phyloP scores from a whole-genome alignment of 1,140 invertebrate species.

The Monomorium pharaonis region DNA sequence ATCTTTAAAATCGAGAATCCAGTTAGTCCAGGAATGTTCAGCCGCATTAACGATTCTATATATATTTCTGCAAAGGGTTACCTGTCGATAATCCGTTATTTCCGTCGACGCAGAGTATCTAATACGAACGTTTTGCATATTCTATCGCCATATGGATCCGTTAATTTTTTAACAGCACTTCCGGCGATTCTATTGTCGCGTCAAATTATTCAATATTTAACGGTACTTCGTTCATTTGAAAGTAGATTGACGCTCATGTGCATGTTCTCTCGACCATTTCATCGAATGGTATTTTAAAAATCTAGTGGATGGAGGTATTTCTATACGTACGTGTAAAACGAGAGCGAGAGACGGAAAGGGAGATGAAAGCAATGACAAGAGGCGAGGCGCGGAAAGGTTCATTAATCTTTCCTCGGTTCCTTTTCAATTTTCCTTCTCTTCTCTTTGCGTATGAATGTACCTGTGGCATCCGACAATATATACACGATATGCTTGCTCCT shows the following conservation, averaged over 20 bases:
- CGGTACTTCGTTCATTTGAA: constrained; percentile 29
- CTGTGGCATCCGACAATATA: constrained; percentile 42
- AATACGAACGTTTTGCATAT: constrained; percentile 12
- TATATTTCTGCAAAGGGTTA: constrained; percentile 63
- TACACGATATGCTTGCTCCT: constrained; percentile 32
- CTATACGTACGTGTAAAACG: neutral
- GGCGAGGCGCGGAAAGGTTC: constrained; percentile 25
- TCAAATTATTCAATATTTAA: constrained; percentile 54
- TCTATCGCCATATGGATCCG: constrained; percentile 32
- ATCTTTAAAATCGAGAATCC: constrained; percentile 19
- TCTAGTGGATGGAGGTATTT: neutral
- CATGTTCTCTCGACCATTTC: neutral
- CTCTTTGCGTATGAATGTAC: constrained; percentile 34
- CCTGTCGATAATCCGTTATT: constrained; percentile 63
- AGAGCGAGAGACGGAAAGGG: neutral
- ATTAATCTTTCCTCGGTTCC: constrained; percentile 48
- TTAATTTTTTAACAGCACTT: constrained; percentile 50
- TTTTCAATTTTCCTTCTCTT: constrained; percentile 42
- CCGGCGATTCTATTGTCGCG: constrained; percentile 32
- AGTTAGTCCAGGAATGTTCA: constrained; percentile 9
- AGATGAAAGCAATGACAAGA: constrained; percentile 13
- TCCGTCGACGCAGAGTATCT: constrained; percentile 31
- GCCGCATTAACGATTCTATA: constrained; percentile 56
- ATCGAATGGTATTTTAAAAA: constrained; percentile 19
- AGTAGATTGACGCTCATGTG: neutral